Evolutionary conservation across 1,140 invertebrate species (phyloP).

Genomic region (Caenorhabditis latens): DNA sequence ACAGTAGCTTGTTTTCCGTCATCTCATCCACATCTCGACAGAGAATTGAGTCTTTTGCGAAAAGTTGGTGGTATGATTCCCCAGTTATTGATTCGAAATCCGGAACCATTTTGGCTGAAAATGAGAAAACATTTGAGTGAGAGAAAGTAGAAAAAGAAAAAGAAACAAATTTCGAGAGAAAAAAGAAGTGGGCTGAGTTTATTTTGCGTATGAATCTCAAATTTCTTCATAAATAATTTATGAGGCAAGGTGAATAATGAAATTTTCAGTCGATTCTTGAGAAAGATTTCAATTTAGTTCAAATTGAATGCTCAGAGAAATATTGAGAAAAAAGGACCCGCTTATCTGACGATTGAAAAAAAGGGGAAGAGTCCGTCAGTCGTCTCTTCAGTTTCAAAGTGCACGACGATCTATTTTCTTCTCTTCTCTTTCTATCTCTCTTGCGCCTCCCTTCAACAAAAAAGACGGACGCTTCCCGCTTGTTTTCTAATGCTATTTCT

Average conservation of each 20-base stretch:
- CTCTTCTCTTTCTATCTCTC: neutral
- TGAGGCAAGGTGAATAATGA: neutral
- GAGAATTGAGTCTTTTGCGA: too few species aligned
- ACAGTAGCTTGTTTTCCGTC: neutral
- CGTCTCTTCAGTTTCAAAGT: constrained; percentile 7
- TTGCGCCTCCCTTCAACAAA: neutral
- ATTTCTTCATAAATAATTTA: too few species aligned
- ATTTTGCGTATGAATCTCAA: too few species aligned
- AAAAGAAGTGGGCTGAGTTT: neutral
- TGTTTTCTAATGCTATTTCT: constrained; percentile 10
- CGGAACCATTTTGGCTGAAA: too few species aligned
- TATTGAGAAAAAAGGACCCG: neutral
- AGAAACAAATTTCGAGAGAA: neutral
- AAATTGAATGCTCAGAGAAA: too few species aligned
- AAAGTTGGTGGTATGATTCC: too few species aligned
- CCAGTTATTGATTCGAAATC: too few species aligned
- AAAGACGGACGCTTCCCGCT: neutral
- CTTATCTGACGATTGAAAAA: neutral
- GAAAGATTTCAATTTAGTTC: too few species aligned
- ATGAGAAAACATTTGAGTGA: too few species aligned
- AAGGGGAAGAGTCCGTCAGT: neutral
- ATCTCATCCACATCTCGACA: neutral
- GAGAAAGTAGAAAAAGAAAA: neutral
- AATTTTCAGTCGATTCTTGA: too few species aligned
- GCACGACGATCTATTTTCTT: constrained; percentile 19